Base-by-base conservation (phyloP, 2,113 vertebrate species). In the Ophthalmolycus amberensis region DNA sequence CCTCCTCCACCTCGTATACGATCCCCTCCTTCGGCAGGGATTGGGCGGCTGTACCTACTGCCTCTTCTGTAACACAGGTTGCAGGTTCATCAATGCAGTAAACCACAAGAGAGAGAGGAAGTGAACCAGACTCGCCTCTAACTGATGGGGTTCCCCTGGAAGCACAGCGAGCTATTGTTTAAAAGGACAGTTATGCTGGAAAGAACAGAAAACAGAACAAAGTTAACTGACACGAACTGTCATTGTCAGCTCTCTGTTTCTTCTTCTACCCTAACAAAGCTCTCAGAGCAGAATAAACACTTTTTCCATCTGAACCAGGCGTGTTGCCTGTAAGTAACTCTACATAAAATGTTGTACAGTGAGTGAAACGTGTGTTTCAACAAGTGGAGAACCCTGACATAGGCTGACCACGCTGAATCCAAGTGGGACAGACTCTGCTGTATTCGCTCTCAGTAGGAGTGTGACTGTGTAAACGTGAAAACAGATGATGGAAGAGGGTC, bases 401-500 rank as follows among this genome's bases (percentile, higher is more conserved):
- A 16, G 44, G 22, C n/a, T 12, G 20, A 76, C 34, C 34, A 1
- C 62, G 3, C 16, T 32, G 50, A 67, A 6, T 8, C 67, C 7
- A 67, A 16, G 27, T 9, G 7, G 16, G 37, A 10, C 11, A n/a
- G 4, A 67, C 7, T 9, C 29, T 3, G 1, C 58, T 9, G 5
- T 9, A 29, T 29, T 29, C 29, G 56, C 38, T 10, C 14, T 59
- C 3, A 46, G 40, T 7, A 1, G 4, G 16, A 27, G 11, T 59
- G 29, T 48, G 37, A 37, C 48, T 56, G 4, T 37, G 54, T 44
- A 9, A 37, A 27, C 14, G 38, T 20, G 10, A 29, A 71, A 40
- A 70, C 56, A 52, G 16, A 58, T 58, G 37, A 56, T 16, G 68
- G 12, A 71, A 65, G 25, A 56, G 48, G 46, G 54, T 40, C n/a